A percentile compares a stretch with the other conserved stretches of the same genome.
Evolutionary conservation across 2,113 vertebrate genomes (phyloP).

Genomic region (Thamnophis sirtalis): DNA sequence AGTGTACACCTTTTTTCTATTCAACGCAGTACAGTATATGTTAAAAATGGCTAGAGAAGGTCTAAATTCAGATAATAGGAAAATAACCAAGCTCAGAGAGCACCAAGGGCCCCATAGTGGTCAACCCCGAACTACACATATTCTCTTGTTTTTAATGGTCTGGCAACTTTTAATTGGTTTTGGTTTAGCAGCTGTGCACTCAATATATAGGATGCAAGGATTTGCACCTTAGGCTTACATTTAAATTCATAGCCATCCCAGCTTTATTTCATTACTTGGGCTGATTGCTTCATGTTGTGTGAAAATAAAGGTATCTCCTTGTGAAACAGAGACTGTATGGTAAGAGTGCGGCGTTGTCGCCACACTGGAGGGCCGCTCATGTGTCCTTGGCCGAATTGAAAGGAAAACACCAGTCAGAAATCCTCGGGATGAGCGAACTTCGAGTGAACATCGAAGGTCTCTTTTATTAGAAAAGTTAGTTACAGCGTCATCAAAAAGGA

Average conservation of each 20-base stretch:
- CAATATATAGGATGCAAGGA: background rate
- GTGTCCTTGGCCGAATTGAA: too few relatives aligned
- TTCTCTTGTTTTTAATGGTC: background rate
- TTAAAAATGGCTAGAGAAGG: background rate
- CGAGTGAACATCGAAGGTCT: too few relatives aligned
- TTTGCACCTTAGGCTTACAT: background rate
- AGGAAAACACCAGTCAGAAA: too few relatives aligned
- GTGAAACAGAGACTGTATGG: background rate
- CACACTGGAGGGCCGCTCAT: too few relatives aligned
- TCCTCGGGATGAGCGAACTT: too few relatives aligned
- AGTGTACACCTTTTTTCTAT: conserved; percentile 12
- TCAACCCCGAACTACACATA: background rate
- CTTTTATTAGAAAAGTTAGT: too few relatives aligned
- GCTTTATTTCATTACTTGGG: background rate
- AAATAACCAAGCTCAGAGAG: background rate
- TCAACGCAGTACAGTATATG: background rate
- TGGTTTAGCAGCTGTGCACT: background rate
- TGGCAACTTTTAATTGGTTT: background rate
- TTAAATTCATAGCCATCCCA: background rate
- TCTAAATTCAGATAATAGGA: background rate
- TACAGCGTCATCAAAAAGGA: too few relatives aligned
- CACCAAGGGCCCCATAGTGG: background rate
- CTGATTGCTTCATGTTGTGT: background rate
- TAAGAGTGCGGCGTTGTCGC: too few relatives aligned
- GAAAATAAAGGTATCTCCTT: background rate